Base-by-base conservation (phyloP, 2,113 vertebrate species). In the Colistium nudipinnis region DNA sequence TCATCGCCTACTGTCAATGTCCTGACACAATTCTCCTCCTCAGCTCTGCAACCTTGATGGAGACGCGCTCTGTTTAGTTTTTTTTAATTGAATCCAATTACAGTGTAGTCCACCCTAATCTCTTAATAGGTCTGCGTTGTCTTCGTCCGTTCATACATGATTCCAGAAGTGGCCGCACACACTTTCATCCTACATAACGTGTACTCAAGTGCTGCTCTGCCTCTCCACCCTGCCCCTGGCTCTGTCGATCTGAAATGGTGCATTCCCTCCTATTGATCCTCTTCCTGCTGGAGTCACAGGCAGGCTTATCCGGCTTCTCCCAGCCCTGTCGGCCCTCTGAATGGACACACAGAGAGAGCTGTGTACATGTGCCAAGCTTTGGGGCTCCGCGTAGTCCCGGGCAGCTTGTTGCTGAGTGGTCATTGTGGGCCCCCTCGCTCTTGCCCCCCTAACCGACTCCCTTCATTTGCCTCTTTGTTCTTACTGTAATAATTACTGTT, bases 211-310 rank as follows among this genome's bases (percentile, higher is more conserved):
- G 85, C 84, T 66, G 78, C 85, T 76, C 82, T 75, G 75, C 84
- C 86, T 89, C 76, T 83, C 74, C 59, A 82, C 74, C 72, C 81
- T 81, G 75, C 80, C 87, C 83, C 79, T 82, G 79, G 64, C 74
- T 77, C 78, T 81, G 83, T 88, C 87, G 90, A 85, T 90, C 77
- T 87, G 84, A 89, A 87, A 91, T 89, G 82, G 85, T 86, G 83
- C 83, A 84, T 91, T 90, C 87, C 83, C 85, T 89, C 81, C 81
- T 87, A 91, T 91, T 90, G 90, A 89, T 89, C 84, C 82, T 84
- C 77, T 87, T 88, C 84, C 84, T 90, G 82, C 82, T 90, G 82
- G 82, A 82, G 78, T 83, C 83, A 56, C 81, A 76, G 83, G 75
- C 84, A 81, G 76, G 81, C 90, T 86, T 87, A 87, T 89, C 83